Percentiles rank a stretch among this genome's conserved stretches.
Conservation (phyloP, 1,140 invertebrate species). For the Megathymus violae region DNA sequence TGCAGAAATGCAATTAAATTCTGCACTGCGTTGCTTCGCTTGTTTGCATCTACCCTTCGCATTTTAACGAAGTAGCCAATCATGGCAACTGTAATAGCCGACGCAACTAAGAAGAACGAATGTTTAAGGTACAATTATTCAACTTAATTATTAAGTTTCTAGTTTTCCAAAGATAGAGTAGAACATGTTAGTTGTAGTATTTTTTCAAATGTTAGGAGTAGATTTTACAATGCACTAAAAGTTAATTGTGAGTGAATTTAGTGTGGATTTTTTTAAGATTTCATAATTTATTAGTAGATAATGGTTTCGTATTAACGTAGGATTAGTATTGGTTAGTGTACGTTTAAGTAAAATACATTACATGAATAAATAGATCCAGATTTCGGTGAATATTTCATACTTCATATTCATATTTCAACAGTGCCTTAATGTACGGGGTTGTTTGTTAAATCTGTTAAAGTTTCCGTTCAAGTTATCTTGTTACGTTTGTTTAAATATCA, state of each 20-base stretch:
- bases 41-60: slow-evolving; percentile 18
- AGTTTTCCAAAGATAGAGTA: slow-evolving; percentile 64
- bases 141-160: slow-evolving; percentile 39
- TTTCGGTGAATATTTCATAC: no score
- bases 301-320: slow-evolving; percentile 10
- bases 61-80: slow-evolving; percentile 28
- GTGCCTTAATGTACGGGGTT: slow-evolving; percentile 79
- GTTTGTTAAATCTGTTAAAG: slow-evolving; percentile 54
- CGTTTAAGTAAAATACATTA: not conserved
- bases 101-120: not conserved
- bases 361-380: no score
- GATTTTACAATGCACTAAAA: not conserved
- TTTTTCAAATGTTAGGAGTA: slow-evolving; percentile 36
- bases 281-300: not conserved
- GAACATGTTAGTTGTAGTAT: slow-evolving; percentile 43
- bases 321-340: slow-evolving; percentile 5
- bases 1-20: slow-evolving; percentile 36
- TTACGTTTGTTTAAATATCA: slow-evolving; percentile 47
- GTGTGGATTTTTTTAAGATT: not conserved
- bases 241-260: no score
- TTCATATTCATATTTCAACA: no score
- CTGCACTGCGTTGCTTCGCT: slow-evolving; percentile 12
- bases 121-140: not conserved
- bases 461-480: slow-evolving; percentile 52
- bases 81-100: slow-evolving; percentile 2